phyloP scores from a whole-genome alignment of 2,888 invertebrate genomes.

The Gastrophysa polygoni region DNA sequence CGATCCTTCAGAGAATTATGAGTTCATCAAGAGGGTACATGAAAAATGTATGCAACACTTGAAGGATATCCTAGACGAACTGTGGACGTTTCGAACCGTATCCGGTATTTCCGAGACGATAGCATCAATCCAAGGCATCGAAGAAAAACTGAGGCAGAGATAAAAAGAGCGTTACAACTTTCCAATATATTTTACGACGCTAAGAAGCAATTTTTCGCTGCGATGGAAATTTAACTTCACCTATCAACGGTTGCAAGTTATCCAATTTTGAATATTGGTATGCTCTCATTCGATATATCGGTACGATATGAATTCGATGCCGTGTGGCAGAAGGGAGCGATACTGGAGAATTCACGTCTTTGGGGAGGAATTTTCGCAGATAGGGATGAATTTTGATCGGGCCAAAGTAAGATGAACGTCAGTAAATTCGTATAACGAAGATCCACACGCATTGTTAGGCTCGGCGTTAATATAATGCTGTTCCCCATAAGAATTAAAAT shows the following conservation, averaged over 20 bases:
- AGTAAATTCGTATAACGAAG: no score
- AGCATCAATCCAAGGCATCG: no score
- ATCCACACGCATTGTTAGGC: no score
- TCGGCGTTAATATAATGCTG: no score
- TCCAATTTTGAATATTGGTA: conserved; percentile 52
- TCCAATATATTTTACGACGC: conserved; percentile 33
- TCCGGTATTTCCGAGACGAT: no score
- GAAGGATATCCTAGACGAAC: no score
- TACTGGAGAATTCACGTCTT: conserved; percentile 18
- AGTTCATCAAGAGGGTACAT: no score
- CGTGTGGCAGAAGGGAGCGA: conserved; percentile 29
- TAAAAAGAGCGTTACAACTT: conserved; percentile 3
- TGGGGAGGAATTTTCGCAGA: conserved; percentile 5
- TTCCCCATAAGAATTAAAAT: no score
- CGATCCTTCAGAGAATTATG: no score
- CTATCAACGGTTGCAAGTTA: conserved; percentile 52
- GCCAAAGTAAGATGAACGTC: neutral
- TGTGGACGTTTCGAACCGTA: no score
- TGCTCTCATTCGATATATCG: conserved; percentile 46
- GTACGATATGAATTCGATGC: conserved; percentile 45
- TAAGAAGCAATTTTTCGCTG: conserved; percentile 38
- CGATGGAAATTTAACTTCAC: conserved; percentile 46
- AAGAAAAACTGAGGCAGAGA: no score
- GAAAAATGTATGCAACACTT: no score
- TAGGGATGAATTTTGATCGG: neutral